Conservation (phyloP, 2,888 invertebrate genomes). For the Mythimna albipuncta region DNA sequence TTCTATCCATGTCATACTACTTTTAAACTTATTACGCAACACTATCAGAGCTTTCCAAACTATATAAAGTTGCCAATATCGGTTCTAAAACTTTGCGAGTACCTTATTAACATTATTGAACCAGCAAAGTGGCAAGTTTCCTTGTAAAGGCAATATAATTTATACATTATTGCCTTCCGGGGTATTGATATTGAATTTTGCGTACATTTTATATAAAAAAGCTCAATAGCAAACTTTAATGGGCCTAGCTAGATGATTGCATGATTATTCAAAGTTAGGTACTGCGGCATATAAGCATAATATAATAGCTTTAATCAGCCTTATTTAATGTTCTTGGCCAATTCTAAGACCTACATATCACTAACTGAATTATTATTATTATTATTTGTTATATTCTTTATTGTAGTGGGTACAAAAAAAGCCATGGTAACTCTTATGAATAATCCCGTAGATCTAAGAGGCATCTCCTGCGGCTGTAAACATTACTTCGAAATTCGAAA, state of each 20-base stretch:
- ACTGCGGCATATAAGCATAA: too few species aligned
- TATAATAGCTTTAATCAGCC: too few species aligned
- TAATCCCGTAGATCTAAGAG: too few species aligned
- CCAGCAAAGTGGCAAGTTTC: slow-evolving; percentile 47
- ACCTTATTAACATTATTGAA: slow-evolving; percentile 46
- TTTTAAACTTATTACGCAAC: slow-evolving; percentile 30
- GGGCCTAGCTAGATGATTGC: background rate
- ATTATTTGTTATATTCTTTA: too few species aligned
- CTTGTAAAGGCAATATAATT: slow-evolving; percentile 27
- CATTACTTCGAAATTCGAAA: too few species aligned
- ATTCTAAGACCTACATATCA: too few species aligned
- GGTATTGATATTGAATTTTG: background rate
- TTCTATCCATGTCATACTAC: slow-evolving; percentile 4
- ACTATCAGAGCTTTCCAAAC: background rate
- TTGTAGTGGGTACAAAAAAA: too few species aligned
- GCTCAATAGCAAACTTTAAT: background rate
- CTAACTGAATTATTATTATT: too few species aligned
- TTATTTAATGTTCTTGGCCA: too few species aligned
- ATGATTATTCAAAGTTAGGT: too few species aligned
- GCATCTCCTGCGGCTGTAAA: too few species aligned
- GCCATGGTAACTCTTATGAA: too few species aligned
- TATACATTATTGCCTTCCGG: slow-evolving; percentile 11
- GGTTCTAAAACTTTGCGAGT: slow-evolving; percentile 29
- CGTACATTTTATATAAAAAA: background rate
- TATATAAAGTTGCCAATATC: slow-evolving; percentile 34